Conservation (phyloP, 2,888 invertebrate species). For the Lepetodrilus schrolli region DNA sequence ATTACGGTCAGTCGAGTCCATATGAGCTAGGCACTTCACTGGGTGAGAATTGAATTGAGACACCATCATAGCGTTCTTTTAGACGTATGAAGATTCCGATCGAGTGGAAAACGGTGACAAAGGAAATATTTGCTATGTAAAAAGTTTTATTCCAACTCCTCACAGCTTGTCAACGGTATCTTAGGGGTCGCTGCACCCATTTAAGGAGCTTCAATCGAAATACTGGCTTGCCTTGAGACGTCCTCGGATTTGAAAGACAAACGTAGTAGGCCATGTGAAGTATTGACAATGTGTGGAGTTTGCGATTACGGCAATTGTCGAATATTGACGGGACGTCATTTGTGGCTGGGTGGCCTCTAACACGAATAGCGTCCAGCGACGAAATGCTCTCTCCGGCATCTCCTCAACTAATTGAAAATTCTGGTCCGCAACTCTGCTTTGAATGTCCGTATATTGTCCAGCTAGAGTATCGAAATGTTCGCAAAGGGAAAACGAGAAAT, state of each 20-base stretch:
- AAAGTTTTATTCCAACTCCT: neutral
- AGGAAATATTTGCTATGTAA: slow-evolving; percentile 39
- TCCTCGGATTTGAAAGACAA: slow-evolving; percentile 23
- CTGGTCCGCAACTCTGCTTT: slow-evolving; percentile 11
- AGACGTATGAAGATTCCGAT: neutral
- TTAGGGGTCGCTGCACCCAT: slow-evolving; percentile 28
- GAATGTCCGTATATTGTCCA: slow-evolving; percentile 4
- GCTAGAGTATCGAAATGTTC: neutral
- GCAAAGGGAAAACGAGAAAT: slow-evolving; percentile 6
- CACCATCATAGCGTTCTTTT: neutral
- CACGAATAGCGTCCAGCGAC: neutral
- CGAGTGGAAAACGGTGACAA: slow-evolving; percentile 31
- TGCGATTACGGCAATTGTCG: slow-evolving; percentile 12
- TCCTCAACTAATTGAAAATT: slow-evolving; percentile 27
- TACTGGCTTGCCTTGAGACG: slow-evolving; percentile 17
- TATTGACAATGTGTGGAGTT: slow-evolving; percentile 19
- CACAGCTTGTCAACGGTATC: slow-evolving; percentile 6
- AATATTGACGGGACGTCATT: slow-evolving; percentile 23
- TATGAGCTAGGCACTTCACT: slow-evolving; percentile 15
- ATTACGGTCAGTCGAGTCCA: slow-evolving; percentile 5
- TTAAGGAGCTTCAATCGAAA: slow-evolving; percentile 7
- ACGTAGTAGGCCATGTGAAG: neutral
- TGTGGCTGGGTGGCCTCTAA: slow-evolving; percentile 14
- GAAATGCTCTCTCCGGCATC: slow-evolving; percentile 8
- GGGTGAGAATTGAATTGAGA: slow-evolving; percentile 20